Percentiles rank a stretch among this genome's conserved stretches.
Conservation (phyloP, 2,113 vertebrate species). For the Ivindomyrus marchei region DNA sequence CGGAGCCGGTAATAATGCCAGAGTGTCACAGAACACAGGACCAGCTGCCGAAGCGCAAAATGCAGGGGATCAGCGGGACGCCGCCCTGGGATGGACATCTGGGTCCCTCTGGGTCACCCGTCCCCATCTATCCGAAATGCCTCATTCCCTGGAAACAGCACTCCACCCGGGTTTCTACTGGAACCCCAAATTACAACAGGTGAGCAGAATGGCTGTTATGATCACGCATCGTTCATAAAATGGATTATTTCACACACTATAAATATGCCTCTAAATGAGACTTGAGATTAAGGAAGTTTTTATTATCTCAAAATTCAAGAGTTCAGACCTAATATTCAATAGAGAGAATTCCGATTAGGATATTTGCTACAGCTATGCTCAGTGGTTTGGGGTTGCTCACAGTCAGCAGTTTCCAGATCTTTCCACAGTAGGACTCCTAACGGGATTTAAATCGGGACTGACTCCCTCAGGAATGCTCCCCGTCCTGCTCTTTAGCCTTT, state of each 20-base stretch:
- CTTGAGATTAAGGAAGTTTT: background rate
- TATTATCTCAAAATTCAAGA: background rate
- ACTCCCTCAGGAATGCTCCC: background rate
- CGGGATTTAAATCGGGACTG: background rate
- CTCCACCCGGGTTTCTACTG: background rate
- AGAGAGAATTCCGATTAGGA: background rate
- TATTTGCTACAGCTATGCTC: background rate
- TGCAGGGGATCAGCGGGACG: background rate
- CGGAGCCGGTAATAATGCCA: background rate
- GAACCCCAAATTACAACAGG: background rate
- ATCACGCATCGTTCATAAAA: background rate
- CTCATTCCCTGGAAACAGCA: background rate
- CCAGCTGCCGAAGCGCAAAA: background rate
- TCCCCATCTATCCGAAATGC: background rate
- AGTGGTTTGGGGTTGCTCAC: background rate
- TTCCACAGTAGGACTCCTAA: background rate
- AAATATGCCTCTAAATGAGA: background rate
- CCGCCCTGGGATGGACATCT: background rate
- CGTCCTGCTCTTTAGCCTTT: background rate
- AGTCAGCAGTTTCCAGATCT: background rate
- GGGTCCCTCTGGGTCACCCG: background rate
- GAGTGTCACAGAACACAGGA: background rate
- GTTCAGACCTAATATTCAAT: background rate
- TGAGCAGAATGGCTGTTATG: background rate
- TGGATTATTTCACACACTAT: background rate